phyloP scores from a whole-genome alignment of 2,113 vertebrate species.

The Leucoraja erinaceus region DNA sequence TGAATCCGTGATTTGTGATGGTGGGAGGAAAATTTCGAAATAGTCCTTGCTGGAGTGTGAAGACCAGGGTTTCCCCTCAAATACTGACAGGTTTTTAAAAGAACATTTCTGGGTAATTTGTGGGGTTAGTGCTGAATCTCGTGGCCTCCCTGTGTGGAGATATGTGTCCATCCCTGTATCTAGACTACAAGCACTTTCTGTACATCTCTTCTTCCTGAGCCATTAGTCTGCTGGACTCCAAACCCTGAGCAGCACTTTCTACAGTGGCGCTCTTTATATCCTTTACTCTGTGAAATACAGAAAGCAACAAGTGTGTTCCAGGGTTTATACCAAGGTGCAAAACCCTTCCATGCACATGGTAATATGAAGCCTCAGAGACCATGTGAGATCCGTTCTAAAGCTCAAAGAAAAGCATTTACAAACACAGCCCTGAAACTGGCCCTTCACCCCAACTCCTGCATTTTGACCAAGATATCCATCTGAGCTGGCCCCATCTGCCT shows the following conservation, averaged over 20 bases:
- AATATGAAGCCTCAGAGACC: not conserved
- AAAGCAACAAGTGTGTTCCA: constrained; percentile 9
- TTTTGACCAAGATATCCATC: no score
- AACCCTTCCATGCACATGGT: not conserved
- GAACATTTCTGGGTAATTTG: constrained; percentile 12
- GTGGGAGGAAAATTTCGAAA: not conserved
- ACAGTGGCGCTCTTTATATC: not conserved
- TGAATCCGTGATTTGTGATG: constrained; percentile 32
- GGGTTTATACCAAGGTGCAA: not conserved
- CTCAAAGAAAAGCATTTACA: not conserved
- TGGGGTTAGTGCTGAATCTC: not conserved
- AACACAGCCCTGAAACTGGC: no score
- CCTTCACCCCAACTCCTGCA: no score
- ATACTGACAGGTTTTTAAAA: constrained; percentile 6
- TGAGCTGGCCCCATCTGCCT: no score
- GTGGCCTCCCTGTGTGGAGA: not conserved
- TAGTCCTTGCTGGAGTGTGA: constrained; percentile 9
- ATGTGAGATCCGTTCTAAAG: not conserved
- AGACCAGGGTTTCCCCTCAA: not conserved
- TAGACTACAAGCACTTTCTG: not conserved
- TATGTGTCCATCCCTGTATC: not conserved
- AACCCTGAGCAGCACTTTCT: not conserved
- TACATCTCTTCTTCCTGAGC: not conserved
- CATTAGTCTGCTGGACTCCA: not conserved
- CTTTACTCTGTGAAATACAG: not conserved